These are phyloP conservation scores for Umimayanthus chanpuru DNA, from an alignment of 92 coral and sea anemone genomes.

Conservation along the genomic window DNA sequence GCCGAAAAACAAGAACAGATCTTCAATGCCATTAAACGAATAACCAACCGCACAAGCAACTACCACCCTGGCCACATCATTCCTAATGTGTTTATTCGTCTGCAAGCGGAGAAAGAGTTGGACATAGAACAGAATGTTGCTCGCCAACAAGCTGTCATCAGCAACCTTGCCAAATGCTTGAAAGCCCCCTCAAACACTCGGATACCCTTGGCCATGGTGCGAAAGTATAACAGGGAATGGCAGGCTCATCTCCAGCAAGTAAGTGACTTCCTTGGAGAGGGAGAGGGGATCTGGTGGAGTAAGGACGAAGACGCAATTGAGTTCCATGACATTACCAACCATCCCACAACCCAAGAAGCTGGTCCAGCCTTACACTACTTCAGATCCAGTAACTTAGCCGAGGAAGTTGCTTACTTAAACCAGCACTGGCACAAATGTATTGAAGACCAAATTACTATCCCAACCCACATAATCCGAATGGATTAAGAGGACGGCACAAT, in stretches of 20 bases:
- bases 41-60: conserved; percentile 52
- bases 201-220: conserved; percentile 5
- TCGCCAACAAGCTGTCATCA: conserved; percentile 42
- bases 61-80: conserved; percentile 49
- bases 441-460: not conserved
- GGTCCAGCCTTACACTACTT: conserved; percentile 52
- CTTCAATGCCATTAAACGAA: conserved; percentile 54
- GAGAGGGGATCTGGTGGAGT: conserved; percentile 33
- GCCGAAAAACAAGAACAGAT: conserved; percentile 57
- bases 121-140: conserved; percentile 16
- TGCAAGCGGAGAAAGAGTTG: conserved; percentile 55
- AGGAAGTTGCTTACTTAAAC: not conserved
- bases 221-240: conserved; percentile 40
- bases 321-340: conserved; percentile 34
- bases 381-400: not conserved
- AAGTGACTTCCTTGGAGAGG: conserved; percentile 21
- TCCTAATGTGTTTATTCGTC: conserved; percentile 42
- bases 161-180: conserved; percentile 17
- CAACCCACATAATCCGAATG: conserved; percentile 23
- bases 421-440: not conserved
- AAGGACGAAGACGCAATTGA: conserved; percentile 36
- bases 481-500: conserved; percentile 34
- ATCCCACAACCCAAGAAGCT: not conserved
- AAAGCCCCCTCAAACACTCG: conserved; percentile 16
- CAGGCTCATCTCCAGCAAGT: conserved; percentile 48